Evolutionary conservation across 1,140 invertebrate species (phyloP).

Genomic region (Marisa cornuarietis): DNA sequence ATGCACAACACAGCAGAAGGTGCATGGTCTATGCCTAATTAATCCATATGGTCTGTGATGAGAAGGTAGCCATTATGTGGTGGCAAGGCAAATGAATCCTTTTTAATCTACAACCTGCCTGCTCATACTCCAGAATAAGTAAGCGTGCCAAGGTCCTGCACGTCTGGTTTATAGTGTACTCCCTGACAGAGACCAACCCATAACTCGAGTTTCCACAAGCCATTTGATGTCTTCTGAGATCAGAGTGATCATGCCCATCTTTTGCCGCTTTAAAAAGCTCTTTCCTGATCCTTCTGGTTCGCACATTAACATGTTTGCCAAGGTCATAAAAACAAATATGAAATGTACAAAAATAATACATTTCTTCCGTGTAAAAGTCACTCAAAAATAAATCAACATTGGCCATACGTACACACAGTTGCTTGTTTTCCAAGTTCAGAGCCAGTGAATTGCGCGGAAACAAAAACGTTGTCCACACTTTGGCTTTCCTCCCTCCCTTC

Average conservation of each 20-base stretch:
- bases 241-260: slow-evolving; percentile 17
- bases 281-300: slow-evolving; percentile 3
- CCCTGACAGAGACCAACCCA: too few species aligned
- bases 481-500: slow-evolving; percentile 19
- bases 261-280: slow-evolving; percentile 6
- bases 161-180: too few species aligned
- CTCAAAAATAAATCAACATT: slow-evolving; percentile 54
- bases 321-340: slow-evolving; percentile 53
- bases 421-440: slow-evolving; percentile 25
- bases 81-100: too few species aligned
- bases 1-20: too few species aligned
- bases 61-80: too few species aligned
- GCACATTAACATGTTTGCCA: slow-evolving; percentile 14
- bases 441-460: slow-evolving; percentile 20
- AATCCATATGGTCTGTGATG: too few species aligned
- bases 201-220: too few species aligned
- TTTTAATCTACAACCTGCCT: too few species aligned
- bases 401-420: slow-evolving; percentile 33
- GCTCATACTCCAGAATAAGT: too few species aligned
- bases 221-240: neutral
- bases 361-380: slow-evolving; percentile 55
- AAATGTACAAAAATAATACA: slow-evolving; percentile 62
- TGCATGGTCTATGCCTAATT: too few species aligned
- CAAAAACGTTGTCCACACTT: slow-evolving; percentile 36
- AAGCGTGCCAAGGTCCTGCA: too few species aligned